Conservation (phyloP, 2,888 invertebrate species). For the Sphinx pinastri region DNA sequence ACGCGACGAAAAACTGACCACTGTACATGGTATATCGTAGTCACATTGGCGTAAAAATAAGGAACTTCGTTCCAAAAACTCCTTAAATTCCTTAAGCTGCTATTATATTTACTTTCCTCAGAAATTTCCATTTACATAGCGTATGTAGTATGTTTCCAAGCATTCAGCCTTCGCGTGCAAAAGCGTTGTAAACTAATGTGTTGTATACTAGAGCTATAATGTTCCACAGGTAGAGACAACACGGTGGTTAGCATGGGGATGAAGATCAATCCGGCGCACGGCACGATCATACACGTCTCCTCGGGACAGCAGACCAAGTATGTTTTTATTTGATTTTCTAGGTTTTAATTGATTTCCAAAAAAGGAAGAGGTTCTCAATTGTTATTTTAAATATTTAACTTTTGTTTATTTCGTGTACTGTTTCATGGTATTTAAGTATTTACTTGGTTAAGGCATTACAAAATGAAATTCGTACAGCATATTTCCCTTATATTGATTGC, state of each 20-base stretch:
- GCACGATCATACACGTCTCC: slow-evolving; percentile 78
- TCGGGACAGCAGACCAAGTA: slow-evolving; percentile 80
- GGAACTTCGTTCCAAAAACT: no score
- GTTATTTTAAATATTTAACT: no score
- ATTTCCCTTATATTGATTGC: no score
- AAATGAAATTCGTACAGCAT: no score
- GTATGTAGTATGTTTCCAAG: background rate
- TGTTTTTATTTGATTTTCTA: slow-evolving; percentile 35
- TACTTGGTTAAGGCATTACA: background rate
- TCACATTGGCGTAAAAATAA: no score
- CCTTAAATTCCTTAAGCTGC: no score
- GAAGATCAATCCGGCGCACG: slow-evolving; percentile 79
- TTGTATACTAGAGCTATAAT: background rate
- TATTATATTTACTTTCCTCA: no score
- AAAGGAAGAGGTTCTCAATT: background rate
- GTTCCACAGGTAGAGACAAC: slow-evolving; percentile 71
- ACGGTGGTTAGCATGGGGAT: slow-evolving; percentile 78
- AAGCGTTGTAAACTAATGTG: background rate
- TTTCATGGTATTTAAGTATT: background rate
- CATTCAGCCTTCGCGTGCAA: background rate
- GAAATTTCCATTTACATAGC: background rate
- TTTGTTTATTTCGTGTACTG: no score
- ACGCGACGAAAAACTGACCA: no score
- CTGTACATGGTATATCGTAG: no score
- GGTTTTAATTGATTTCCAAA: no score